Evolutionary conservation across 1,140 invertebrate species (phyloP).

Genomic region (Reticulitermes speratus): DNA sequence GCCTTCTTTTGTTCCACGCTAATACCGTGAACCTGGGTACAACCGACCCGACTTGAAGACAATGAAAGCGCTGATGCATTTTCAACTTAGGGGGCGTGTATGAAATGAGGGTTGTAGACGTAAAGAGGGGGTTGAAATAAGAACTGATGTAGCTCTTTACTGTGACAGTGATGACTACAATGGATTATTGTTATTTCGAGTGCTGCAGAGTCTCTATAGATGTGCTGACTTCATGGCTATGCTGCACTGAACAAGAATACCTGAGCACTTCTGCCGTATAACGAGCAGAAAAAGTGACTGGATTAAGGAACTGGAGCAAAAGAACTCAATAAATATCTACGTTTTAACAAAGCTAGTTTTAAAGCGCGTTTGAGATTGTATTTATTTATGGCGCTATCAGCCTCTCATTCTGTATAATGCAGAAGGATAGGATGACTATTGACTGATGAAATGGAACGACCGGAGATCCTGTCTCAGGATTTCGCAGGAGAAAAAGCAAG

Average conservation of each 20-base stretch:
- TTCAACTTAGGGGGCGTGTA: background rate
- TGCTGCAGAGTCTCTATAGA: background rate
- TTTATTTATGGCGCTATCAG: no score
- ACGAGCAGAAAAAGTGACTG: background rate
- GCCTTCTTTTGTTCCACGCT: background rate
- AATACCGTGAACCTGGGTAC: background rate
- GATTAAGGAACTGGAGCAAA: no score
- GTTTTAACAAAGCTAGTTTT: no score
- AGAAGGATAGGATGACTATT: no score
- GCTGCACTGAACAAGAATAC: background rate
- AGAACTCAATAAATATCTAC: no score
- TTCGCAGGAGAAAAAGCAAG: no score
- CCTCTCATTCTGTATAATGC: no score
- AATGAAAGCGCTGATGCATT: slow-evolving; percentile 18
- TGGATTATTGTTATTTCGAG: background rate
- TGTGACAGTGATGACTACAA: background rate
- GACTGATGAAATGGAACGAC: no score
- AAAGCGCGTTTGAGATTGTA: no score
- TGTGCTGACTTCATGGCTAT: background rate
- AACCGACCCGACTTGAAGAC: background rate
- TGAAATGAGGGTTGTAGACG: background rate
- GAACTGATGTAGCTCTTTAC: background rate
- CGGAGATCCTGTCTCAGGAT: no score
- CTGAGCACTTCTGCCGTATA: background rate
- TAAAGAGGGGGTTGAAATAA: background rate